Conservation (phyloP, 2,113 vertebrate species). For the Promerops cafer region DNA sequence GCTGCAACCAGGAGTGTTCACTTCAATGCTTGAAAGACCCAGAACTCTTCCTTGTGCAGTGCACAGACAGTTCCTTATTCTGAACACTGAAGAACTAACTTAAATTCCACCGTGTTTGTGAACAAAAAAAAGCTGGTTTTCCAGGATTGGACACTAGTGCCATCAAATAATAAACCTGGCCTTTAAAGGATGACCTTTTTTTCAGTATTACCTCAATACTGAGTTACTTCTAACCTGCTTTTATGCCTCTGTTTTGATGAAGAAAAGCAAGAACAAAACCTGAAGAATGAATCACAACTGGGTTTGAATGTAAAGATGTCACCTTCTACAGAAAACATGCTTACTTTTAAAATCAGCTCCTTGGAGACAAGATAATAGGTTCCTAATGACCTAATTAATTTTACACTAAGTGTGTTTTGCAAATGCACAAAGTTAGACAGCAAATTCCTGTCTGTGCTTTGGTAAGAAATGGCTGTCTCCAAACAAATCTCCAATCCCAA, state of each 20-base stretch:
- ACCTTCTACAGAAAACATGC: not conserved
- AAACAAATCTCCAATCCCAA: conserved; percentile 7
- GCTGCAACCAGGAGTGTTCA: not conserved
- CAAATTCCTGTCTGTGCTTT: conserved; percentile 13
- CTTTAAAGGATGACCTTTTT: not conserved
- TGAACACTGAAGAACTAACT: not conserved
- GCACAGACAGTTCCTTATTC: not conserved
- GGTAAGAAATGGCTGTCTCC: conserved; percentile 20
- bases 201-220: not conserved
- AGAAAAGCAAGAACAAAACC: not conserved
- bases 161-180: not conserved
- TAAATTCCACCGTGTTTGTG: not conserved
- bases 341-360: not conserved
- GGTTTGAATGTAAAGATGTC: not conserved
- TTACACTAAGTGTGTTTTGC: not conserved
- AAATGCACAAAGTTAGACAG: conserved; percentile 14
- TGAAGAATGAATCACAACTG: not conserved
- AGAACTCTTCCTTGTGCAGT: not conserved
- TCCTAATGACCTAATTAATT: conserved; percentile 60
- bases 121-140: not conserved
- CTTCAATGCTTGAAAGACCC: not conserved
- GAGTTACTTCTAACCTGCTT: not conserved
- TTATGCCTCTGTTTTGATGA: not conserved
- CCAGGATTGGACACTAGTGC: not conserved
- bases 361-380: conserved; percentile 11